These are phyloP conservation scores for Rhinolophus ferrumequinum DNA, from an alignment of 2,113 vertebrate species.

Conservation along the genomic window DNA sequence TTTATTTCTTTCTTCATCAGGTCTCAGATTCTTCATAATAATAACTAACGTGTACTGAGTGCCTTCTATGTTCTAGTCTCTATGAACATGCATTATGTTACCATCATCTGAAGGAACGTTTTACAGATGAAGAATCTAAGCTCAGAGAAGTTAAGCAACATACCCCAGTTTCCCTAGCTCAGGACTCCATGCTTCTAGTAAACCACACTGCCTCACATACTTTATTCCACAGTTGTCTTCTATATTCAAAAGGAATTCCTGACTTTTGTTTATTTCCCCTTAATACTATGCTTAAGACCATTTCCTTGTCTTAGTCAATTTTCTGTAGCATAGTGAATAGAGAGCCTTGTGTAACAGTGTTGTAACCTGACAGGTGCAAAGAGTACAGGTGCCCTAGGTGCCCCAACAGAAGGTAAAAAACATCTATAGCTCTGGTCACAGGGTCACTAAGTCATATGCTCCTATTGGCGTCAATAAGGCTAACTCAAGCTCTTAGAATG, in stretches of 20 bases:
- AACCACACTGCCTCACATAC: neutral
- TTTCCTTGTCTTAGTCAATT: neutral
- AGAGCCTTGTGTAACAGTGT: neutral
- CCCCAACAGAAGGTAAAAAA: constrained; percentile 1
- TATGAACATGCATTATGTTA: neutral
- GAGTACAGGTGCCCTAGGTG: neutral
- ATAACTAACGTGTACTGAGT: neutral
- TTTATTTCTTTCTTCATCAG: neutral
- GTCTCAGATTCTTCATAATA: neutral
- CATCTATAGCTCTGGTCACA: neutral
- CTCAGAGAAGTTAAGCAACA: constrained; percentile 41
- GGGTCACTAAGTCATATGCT: constrained; percentile 27
- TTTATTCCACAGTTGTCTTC: neutral
- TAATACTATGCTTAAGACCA: neutral
- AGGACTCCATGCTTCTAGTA: neutral
- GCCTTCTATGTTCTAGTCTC: neutral
- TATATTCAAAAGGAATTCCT: neutral
- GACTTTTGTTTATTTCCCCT: constrained; percentile 8
- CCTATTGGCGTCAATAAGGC: neutral
- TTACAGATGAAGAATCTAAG: constrained; percentile 14
- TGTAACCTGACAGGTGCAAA: constrained; percentile 42
- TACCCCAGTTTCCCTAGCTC: neutral
- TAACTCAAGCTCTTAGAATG: neutral
- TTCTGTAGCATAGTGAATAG: neutral
- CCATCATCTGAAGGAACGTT: neutral